Conservation (phyloP, 2,113 vertebrate species). For the Pituophis catenifer region DNA sequence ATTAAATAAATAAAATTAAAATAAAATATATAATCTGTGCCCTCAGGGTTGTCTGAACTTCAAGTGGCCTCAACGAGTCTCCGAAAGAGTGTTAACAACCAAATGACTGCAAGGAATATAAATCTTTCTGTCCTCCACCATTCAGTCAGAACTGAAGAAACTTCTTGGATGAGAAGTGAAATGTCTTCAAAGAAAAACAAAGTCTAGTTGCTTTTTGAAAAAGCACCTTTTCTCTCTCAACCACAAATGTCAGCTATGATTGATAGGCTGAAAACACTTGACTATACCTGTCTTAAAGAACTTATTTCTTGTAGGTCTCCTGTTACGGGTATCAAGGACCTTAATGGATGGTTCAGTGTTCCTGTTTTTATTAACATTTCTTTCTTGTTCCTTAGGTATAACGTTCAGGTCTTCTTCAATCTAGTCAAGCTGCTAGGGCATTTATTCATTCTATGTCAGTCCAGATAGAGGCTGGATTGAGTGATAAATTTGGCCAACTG, state of each 20-base stretch:
- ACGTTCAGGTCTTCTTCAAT: not conserved
- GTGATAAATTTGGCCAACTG: not conserved
- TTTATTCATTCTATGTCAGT: not conserved
- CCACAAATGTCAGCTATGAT: not conserved
- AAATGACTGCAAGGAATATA: too few relatives aligned
- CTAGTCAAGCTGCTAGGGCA: not conserved
- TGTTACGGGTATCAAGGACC: not conserved
- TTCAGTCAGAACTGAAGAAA: too few relatives aligned
- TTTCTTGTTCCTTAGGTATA: not conserved
- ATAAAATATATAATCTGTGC: too few relatives aligned
- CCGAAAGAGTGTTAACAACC: too few relatives aligned
- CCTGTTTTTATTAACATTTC: not conserved
- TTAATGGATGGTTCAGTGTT: not conserved
- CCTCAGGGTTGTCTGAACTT: too few relatives aligned
- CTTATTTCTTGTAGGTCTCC: not conserved
- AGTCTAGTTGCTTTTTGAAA: too few relatives aligned
- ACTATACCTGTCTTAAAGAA: not conserved
- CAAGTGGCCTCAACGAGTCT: too few relatives aligned
- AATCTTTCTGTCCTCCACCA: too few relatives aligned
- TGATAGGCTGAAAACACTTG: not conserved
- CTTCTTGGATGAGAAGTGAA: too few relatives aligned
- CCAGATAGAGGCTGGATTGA: not conserved
- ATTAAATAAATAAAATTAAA: too few relatives aligned
- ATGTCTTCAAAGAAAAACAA: too few relatives aligned
- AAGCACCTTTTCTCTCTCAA: not conserved